phyloP scores from a whole-genome alignment of 1,140 invertebrate species.

The Parapsyche elsis region DNA sequence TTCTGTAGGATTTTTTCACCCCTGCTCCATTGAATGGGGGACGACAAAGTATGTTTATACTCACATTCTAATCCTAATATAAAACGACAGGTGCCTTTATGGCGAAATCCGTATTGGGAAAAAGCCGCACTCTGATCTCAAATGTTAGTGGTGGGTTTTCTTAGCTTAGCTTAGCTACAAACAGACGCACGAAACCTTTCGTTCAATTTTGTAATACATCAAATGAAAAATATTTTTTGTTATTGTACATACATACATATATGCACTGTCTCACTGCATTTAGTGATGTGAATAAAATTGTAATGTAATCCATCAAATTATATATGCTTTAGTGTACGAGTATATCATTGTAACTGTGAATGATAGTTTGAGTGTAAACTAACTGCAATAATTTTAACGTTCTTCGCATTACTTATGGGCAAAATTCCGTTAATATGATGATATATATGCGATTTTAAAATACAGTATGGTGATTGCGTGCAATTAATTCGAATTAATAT shows the following conservation, averaged over 20 bases:
- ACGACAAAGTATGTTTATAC: slow-evolving; percentile 15
- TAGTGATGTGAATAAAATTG: not conserved
- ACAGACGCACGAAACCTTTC: not conserved
- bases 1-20: not conserved
- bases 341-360: not conserved
- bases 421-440: no score
- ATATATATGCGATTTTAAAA: no score
- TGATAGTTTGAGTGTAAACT: not conserved
- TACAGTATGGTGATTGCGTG: no score
- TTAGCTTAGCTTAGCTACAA: not conserved
- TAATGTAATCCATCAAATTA: not conserved
- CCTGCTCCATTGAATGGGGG: slow-evolving; percentile 7
- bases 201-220: not conserved
- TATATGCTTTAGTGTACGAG: not conserved
- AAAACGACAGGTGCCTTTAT: slow-evolving; percentile 35
- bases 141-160: not conserved
- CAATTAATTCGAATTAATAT: no score
- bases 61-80: slow-evolving; percentile 34
- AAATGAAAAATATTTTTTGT: not conserved
- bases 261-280: not conserved
- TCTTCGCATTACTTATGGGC: no score
- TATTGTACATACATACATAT: not conserved
- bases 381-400: no score
- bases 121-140: slow-evolving; percentile 1
- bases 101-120: not conserved